Evolutionary conservation across 2,888 invertebrate genomes (phyloP), one percentile per base, ranked within the genome.

Genomic region (Masnerella sp.): DNA sequence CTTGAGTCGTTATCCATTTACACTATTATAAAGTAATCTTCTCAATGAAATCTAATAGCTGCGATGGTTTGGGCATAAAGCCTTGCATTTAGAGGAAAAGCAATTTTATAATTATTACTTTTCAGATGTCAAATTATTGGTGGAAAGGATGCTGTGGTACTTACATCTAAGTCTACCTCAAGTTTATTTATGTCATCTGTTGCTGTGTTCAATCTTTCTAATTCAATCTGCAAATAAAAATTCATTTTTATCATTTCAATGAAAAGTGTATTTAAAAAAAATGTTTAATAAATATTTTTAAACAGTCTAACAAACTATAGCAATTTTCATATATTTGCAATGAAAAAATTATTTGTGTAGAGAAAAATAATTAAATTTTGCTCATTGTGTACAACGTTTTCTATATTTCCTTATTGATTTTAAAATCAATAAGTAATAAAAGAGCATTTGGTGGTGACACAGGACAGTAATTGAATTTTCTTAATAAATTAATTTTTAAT

Each of bases 151-250:
- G n/a, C n/a, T n/a, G n/a, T n/a, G n/a, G n/a, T n/a, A 89, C 90
- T 90, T 88, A 93, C 92, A 88, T 96, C 96, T 81, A 96, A 89
- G 87, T 96, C 96, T 77, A 96, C 93, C 89, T 97, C 97, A 75
- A 96, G 90, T 81, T 93, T 93, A 88, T 97, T 97, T 82, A 97
- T 97, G 88, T 96, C 95, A 89, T 97, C 96, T 56, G 97, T 96
- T 18, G 96, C 94, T 81, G 94, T 93, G 87, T 97, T 97, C 71
- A 97, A 89, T 83, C 94, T 92, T 86, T 97, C 97, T 85, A 97
- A 89, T 88, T 97, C 96, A 83, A 95, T 91, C 93, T 93, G 87
- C 42, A 85, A 86, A 12, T 54, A 11, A 3, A 42, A 58, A 40
- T 54, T 49, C 49, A 15, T 52, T 51, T 47, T n/a, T n/a, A n/a